Percentiles rank a stretch among this genome's conserved stretches.
Evolutionary conservation across 2,797 vertebrate genomes (phyloP).

Genomic region (Linurgus olivaceus): DNA sequence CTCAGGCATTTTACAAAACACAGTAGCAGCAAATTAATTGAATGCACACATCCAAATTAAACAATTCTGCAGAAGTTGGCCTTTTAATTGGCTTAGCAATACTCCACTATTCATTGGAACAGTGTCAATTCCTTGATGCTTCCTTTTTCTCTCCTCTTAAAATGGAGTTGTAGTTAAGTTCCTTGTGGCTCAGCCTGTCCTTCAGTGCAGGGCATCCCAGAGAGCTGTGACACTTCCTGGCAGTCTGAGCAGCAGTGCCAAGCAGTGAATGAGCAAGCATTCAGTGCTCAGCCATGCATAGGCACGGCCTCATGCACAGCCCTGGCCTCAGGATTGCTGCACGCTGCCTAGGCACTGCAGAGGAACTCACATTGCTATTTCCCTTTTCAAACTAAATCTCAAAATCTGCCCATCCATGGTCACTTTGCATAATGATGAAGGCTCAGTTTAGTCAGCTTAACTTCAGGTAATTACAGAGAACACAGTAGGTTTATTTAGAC

Average conservation of each 20-base stretch:
- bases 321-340: not conserved
- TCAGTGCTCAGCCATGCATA: conserved; percentile 28
- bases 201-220: not conserved
- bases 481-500: not conserved
- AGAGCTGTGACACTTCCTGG: conserved; percentile 1
- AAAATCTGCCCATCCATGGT: not conserved
- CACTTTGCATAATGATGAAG: not conserved
- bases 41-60: not conserved
- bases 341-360: not conserved
- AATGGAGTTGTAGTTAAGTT: not conserved
- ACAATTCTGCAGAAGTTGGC: not conserved
- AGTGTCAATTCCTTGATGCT: not conserved
- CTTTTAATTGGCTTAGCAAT: not conserved
- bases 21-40: not conserved
- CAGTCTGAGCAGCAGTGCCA: conserved; percentile 9
- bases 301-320: not conserved
- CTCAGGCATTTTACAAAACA: not conserved
- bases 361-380: not conserved
- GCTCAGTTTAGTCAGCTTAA: not conserved
- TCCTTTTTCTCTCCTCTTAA: not conserved
- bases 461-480: not conserved
- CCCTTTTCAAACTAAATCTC: not conserved
- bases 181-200: not conserved
- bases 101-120: not conserved
- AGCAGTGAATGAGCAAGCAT: not conserved